These are phyloP conservation scores for Eumeta japonica DNA, from an alignment of 1,140 invertebrate species.

Conservation along the genomic window DNA sequence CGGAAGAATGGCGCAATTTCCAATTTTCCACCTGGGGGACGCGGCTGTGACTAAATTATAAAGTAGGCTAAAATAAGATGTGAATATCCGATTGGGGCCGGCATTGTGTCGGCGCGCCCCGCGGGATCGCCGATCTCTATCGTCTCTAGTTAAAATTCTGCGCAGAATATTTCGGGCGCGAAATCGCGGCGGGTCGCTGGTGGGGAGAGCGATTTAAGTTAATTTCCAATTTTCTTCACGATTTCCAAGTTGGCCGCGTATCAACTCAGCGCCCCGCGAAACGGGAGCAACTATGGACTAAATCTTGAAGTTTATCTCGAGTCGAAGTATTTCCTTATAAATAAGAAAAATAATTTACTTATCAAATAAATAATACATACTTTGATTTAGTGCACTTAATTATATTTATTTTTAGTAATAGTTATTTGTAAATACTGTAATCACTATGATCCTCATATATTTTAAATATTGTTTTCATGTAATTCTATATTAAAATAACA, in stretches of 20 bases:
- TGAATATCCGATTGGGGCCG: slow-evolving; percentile 41
- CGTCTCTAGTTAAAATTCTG: slow-evolving; percentile 48
- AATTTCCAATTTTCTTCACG: slow-evolving; percentile 35
- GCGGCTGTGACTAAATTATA: slow-evolving; percentile 50
- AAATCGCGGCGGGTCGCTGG: slow-evolving; percentile 33
- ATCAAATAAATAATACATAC: too few relatives aligned
- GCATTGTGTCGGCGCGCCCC: slow-evolving; percentile 41
- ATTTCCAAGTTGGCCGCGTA: slow-evolving; percentile 16
- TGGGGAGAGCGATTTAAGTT: slow-evolving; percentile 41
- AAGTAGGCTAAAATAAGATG: slow-evolving; percentile 45
- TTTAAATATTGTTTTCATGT: too few relatives aligned
- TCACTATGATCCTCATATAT: too few relatives aligned
- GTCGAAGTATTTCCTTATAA: too few relatives aligned
- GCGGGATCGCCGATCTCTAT: slow-evolving; percentile 47
- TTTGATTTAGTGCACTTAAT: too few relatives aligned
- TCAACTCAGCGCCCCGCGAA: too few relatives aligned
- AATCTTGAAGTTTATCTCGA: too few relatives aligned
- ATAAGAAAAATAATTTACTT: too few relatives aligned
- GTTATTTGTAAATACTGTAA: too few relatives aligned
- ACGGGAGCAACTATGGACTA: too few relatives aligned
- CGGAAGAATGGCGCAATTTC: slow-evolving; percentile 43
- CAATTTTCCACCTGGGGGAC: slow-evolving; percentile 51
- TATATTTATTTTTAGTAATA: too few relatives aligned
- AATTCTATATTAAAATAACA: too few relatives aligned
- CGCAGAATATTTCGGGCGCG: slow-evolving; percentile 34